Evolutionary conservation across 2,888 invertebrate species (phyloP).

Genomic region (Cremastobaeus sp.): DNA sequence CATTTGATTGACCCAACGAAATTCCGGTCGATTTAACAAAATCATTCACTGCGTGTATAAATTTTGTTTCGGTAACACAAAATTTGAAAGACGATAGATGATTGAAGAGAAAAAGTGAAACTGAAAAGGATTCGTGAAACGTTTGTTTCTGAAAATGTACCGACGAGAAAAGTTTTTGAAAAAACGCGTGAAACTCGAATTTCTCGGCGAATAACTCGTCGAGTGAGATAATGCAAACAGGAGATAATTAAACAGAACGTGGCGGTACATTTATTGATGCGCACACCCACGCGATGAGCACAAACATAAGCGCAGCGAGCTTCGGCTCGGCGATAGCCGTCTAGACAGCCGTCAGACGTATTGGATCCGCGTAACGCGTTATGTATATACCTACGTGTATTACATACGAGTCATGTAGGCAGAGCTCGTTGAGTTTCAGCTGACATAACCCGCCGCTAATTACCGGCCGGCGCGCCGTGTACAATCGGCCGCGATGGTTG

Average conservation of each 20-base stretch:
- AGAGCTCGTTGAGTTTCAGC: constrained; percentile 54
- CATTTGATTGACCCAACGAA: no score
- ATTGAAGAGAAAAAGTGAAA: neutral
- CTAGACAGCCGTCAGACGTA: constrained; percentile 76
- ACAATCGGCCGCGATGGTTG: constrained; percentile 42
- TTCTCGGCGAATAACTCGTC: constrained; percentile 34
- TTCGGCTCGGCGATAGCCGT: constrained; percentile 67
- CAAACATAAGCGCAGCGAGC: constrained; percentile 48
- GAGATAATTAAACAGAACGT: constrained; percentile 56
- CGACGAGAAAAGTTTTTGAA: neutral
- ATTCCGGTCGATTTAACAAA: no score
- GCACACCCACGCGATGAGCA: constrained; percentile 55
- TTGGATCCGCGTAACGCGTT: constrained; percentile 74
- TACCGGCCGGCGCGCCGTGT: constrained; percentile 58
- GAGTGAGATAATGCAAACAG: constrained; percentile 36
- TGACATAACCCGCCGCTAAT: constrained; percentile 58
- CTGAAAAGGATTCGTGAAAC: constrained; percentile 1
- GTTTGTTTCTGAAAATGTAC: constrained; percentile 11
- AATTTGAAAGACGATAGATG: no score
- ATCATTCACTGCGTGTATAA: no score
- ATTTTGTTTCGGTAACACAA: no score
- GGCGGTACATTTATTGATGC: constrained; percentile 58
- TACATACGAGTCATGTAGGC: constrained; percentile 61
- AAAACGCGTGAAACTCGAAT: constrained; percentile 34
- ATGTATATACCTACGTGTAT: constrained; percentile 67